Conservation (phyloP, 2,113 vertebrate genomes). For the Ranitomeya variabilis region DNA sequence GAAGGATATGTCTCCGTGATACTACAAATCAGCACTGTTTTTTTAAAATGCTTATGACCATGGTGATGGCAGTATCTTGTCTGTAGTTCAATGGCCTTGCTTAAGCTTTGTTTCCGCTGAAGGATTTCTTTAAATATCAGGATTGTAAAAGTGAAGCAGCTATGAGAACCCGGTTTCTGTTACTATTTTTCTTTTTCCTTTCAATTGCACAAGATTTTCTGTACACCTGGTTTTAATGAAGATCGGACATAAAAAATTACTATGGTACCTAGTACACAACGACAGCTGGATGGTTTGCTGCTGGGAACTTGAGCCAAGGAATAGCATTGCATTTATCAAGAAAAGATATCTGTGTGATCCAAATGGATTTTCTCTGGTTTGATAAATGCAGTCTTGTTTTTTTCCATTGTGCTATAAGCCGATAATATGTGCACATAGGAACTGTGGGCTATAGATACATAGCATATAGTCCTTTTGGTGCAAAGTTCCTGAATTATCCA, state of each 20-base stretch:
- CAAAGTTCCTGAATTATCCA: not conserved
- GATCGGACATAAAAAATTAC: conserved; percentile 24
- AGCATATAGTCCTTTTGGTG: not conserved
- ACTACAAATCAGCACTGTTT: too few species aligned
- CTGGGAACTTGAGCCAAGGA: conserved; percentile 26
- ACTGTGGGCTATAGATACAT: not conserved
- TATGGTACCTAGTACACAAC: not conserved
- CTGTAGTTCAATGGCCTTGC: too few species aligned
- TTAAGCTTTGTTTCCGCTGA: not conserved
- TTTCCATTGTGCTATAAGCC: not conserved
- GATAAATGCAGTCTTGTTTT: conserved; percentile 2
- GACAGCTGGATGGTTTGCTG: conserved; percentile 40
- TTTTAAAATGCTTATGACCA: too few species aligned
- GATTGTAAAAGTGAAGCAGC: not conserved
- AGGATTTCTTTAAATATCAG: not conserved
- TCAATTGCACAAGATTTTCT: conserved; percentile 4
- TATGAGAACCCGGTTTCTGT: not conserved
- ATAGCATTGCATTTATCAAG: conserved; percentile 41
- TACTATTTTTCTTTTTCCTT: not conserved
- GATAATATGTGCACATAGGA: not conserved
- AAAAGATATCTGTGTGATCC: conserved; percentile 24
- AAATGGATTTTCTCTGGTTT: conserved; percentile 35
- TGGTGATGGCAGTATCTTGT: too few species aligned
- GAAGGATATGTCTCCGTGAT: too few species aligned
- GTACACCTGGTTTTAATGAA: conserved; percentile 35